Base-by-base conservation (phyloP, 1,140 invertebrate genomes). In the Mamestra configurata region DNA sequence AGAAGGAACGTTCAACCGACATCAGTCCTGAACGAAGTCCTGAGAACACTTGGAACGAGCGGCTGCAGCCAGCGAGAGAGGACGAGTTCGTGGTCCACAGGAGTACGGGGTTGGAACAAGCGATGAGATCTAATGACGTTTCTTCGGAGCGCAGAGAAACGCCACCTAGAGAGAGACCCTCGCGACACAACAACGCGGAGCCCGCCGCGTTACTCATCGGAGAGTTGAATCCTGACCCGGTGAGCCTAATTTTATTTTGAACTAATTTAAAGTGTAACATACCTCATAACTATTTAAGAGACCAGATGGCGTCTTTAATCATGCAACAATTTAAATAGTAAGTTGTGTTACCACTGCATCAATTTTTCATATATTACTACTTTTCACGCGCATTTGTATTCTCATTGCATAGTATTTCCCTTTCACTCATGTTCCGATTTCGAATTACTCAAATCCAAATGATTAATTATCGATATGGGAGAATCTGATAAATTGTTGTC, bases 1-100 rank as follows among this genome's bases (percentile, higher is more conserved):
- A 97, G 85, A 98, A 98, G 92, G 97, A 97, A 86, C 91, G 95
- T 46, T 82, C 89, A 82, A 88, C 87, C 77, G 94, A 88, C 78
- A 92, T 84, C 64, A 94, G 93, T 81, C 94, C 91, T 18, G 90
- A 89, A 76, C 88, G 85, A 79, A 93, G 92, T 80, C 89, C 94
- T 11, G 90, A 89, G 71, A 80, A 79, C 78, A 82, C 84, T 37
- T 91, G 90, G 92, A 85, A 79, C 64, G 87, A 86, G 53, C 73
- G 86, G 0, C 37, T 86, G 40, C 71, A 79, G 35, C 78, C 66
- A 1, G 46, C 75, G n/a, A 46, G 76, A 22, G 87, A 88, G 46
- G 88, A 90, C 22, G 71, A 77, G 55, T 89, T 89, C 77, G 81
- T 83, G 51, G 88, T 88, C 27, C 88, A 89, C 35, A 77, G 84